Evolutionary conservation across 2,797 vertebrate genomes (phyloP), one percentile per base, ranked within the genome.

Genomic region (Pempheris klunzingeri): DNA sequence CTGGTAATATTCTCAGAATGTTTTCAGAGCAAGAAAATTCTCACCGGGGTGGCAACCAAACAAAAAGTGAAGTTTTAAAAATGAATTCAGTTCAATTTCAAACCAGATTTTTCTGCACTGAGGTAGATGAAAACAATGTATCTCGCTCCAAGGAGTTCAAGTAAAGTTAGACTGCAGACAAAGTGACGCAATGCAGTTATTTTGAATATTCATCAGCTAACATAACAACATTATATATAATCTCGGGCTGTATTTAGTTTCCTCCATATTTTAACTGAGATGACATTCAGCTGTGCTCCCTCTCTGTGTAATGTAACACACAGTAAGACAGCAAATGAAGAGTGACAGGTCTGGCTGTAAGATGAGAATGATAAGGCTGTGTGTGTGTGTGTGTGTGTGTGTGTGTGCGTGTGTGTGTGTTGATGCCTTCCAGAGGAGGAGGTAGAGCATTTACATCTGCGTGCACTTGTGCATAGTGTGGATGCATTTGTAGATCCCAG

Each of bases 271-370:
- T 80, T 71, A 30, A 62, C 18, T 7, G 17, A n/a, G 73, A 44
- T 15, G 54, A 50, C 17, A 1, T 13, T 60, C 47, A 41, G 78
- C 78, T 53, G 43, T 3, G 46, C 34, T 64, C 41, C 1, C 9
- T 22, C 6, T 36, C 30, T 57, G 62, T 44, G 2, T 71, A 72
- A 64, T 43, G 65, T 63, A 62, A 71, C 64, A 60, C 49, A 36
- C 52, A 24, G 36, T 2, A 1, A 64, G 52, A 18, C 52, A 4
- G 66, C 62, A 83, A 79, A 86, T 38, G 82, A 81, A 81, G 84
- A 86, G 59, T 22, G 80, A 80, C 83, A 54, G 54, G 1, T 44
- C 41, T 9, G 80, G 43, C 75, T 59, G 81, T 32, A 74, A 83
- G 55, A 70, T 59, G 70, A 83, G 55, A 58, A 8, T 15, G 73